Conservation (phyloP, 2,797 vertebrate genomes). For the Darevskia mixta region DNA sequence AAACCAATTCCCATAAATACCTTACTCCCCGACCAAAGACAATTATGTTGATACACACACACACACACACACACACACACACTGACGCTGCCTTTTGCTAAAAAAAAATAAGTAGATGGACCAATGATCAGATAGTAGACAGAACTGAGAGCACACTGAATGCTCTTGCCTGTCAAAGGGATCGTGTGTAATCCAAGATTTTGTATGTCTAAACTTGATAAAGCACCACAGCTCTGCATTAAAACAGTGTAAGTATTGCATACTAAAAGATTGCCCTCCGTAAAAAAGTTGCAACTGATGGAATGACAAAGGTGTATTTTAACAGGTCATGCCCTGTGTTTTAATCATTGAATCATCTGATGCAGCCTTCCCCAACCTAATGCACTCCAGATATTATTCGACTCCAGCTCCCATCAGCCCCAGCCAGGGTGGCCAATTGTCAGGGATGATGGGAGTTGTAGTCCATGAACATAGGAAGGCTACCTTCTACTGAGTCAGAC, state of each 20-base stretch:
- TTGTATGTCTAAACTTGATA: neutral
- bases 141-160: neutral
- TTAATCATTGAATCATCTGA: neutral
- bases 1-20: slow-evolving; percentile 11
- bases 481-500: too few species aligned
- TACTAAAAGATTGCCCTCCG: neutral
- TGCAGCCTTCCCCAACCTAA: neutral
- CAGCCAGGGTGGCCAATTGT: too few species aligned
- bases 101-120: neutral
- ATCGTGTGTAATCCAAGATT: neutral
- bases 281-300: neutral
- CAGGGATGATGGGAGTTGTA: too few species aligned
- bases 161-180: neutral
- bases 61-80: neutral
- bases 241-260: neutral
- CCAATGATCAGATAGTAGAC: neutral
- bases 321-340: neutral
- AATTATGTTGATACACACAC: neutral
- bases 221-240: neutral
- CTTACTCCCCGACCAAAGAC: neutral
- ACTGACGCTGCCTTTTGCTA: neutral
- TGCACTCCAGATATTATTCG: too few species aligned
- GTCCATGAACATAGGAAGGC: too few species aligned
- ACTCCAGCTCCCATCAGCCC: too few species aligned
- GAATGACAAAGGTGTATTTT: neutral